These are phyloP conservation scores for Eupelmus urozonus DNA, from an alignment of 2,888 invertebrate species.

Conservation along the genomic window DNA sequence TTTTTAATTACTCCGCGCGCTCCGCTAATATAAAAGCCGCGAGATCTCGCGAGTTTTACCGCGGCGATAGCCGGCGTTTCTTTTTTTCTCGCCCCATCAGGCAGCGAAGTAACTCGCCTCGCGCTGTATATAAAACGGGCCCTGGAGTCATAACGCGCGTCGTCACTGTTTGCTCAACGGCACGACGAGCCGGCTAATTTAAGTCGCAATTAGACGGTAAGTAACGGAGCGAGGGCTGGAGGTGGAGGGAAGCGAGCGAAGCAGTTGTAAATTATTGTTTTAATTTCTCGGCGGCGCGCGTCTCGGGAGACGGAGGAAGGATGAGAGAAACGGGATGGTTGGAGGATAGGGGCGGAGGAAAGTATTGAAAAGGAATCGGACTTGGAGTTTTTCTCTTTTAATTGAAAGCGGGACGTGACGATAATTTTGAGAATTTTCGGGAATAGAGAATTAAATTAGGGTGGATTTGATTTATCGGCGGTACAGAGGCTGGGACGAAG, in stretches of 20 bases:
- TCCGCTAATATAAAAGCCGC: too few relatives aligned
- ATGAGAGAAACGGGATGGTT: too few relatives aligned
- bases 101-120: too few relatives aligned
- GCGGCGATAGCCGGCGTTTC: not conserved
- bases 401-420: too few relatives aligned
- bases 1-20: conserved; percentile 24
- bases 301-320: not conserved
- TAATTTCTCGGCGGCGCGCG: not conserved
- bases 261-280: not conserved
- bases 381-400: too few relatives aligned
- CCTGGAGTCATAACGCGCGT: not conserved
- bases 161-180: conserved; percentile 28
- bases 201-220: conserved; percentile 70
- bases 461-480: too few relatives aligned
- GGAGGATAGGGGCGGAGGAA: too few relatives aligned
- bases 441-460: too few relatives aligned
- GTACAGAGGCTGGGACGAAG: too few relatives aligned
- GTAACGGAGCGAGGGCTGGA: conserved; percentile 45
- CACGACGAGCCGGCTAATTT: conserved; percentile 64
- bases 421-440: too few relatives aligned
- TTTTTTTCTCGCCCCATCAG: not conserved
- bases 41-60: too few relatives aligned
- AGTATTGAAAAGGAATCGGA: too few relatives aligned
- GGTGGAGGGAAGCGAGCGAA: not conserved
- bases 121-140: not conserved